These are phyloP conservation scores for Silurus glanis DNA, from an alignment of 2,113 vertebrate species.

Conservation along the genomic window DNA sequence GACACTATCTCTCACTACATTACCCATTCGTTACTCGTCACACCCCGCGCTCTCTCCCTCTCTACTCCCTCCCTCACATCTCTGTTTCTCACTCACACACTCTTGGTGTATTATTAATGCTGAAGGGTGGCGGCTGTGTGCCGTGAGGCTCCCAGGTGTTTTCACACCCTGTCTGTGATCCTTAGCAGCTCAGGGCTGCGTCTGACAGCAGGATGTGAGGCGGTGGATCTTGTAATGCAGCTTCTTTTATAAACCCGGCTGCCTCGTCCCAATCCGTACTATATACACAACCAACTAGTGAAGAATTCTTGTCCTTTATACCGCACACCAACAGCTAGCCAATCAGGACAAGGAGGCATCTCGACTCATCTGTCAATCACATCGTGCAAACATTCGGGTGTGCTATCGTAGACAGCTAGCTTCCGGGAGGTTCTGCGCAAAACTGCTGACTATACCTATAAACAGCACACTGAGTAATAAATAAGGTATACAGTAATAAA, in stretches of 20 bases:
- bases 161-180: conserved; percentile 50
- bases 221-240: conserved; percentile 9
- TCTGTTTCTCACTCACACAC: neutral
- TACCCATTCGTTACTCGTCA: conserved; percentile 5
- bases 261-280: neutral
- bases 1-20: neutral
- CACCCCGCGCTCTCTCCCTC: neutral
- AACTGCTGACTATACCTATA: neutral
- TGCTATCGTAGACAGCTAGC: neutral
- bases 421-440: neutral
- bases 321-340: neutral
- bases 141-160: conserved; percentile 58
- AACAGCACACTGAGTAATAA: neutral
- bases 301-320: neutral
- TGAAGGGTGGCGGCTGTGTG: conserved; percentile 42
- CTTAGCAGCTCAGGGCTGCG: neutral
- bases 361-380: neutral
- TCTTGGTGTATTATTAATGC: conserved; percentile 34
- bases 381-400: neutral
- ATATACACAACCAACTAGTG: neutral
- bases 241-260: neutral
- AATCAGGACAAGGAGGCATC: neutral
- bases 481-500: no score
- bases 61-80: neutral
- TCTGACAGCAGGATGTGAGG: conserved; percentile 17